A percentile compares a stretch with the other conserved stretches of the same genome.
phyloP scores from a whole-genome alignment of 2,888 invertebrate species.

The Drosophila lutescens region DNA sequence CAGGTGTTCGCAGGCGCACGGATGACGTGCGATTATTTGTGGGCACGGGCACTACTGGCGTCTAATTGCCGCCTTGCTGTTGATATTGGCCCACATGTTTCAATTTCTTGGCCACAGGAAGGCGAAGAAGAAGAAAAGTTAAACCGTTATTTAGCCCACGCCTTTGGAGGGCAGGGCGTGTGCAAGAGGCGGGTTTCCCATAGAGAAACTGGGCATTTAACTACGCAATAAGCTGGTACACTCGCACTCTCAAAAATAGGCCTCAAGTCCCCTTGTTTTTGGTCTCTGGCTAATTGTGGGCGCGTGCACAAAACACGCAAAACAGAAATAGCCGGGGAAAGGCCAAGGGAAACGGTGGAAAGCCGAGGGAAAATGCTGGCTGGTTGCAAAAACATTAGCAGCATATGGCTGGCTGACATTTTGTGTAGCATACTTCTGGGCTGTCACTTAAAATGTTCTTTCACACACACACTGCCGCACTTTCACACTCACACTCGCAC shows the following conservation, averaged over 20 bases:
- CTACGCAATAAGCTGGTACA: conserved; percentile 62
- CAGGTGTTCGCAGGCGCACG: conserved; percentile 50
- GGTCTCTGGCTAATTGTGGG: conserved; percentile 10
- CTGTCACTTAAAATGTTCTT: conserved; percentile 46
- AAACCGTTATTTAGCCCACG: conserved; percentile 40
- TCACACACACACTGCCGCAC: conserved; percentile 22
- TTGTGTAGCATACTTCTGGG: conserved; percentile 48
- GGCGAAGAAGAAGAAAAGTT: neutral
- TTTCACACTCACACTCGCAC: conserved; percentile 1
- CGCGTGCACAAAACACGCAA: conserved; percentile 18
- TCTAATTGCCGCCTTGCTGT: conserved; percentile 52
- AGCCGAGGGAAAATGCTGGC: conserved; percentile 1
- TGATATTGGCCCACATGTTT: conserved; percentile 45
- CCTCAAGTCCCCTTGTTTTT: conserved; percentile 2
- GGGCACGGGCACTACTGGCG: conserved; percentile 19
- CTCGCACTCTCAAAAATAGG: conserved; percentile 1
- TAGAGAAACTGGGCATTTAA: conserved; percentile 23
- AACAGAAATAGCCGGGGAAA: conserved; percentile 19
- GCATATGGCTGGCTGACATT: conserved; percentile 67
- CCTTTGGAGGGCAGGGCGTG: conserved; percentile 16
- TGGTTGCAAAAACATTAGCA: conserved; percentile 10
- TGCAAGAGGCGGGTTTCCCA: neutral
- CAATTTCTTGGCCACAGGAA: conserved; percentile 21
- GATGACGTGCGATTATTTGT: conserved; percentile 42
- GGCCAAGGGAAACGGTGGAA: conserved; percentile 14